Base-by-base conservation (phyloP, 2,888 invertebrate genomes). In the Meteorus cinctellus region DNA sequence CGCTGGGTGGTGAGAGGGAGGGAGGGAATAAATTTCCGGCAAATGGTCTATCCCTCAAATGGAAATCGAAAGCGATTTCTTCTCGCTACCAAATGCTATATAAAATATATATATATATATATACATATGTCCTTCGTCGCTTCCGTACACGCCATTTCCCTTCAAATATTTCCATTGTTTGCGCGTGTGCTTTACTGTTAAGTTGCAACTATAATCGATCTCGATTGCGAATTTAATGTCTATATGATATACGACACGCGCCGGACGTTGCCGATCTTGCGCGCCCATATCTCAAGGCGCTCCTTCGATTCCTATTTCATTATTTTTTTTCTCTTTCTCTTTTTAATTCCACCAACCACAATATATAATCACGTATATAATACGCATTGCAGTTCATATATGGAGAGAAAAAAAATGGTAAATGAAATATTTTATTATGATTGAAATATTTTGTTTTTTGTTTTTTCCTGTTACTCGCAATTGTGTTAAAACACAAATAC, bases 191-290 rank as follows among this genome's bases (percentile, higher is more conserved):
- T 55, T 55, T 59, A 34, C 41, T 45, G 27, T 34, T 59, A 41
- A 66, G 68, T 77, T 74, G 73, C 55, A 55, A 55, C 4, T 76
- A 76, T 77, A 79, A 77, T 79, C 74, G 77, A 77, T 76, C 65
- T 74, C 72, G 76, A 79, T 78, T 79, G 71, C 34, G 41, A 59
- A 63, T 67, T 59, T 68, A 70, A 74, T 74, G 71, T 73, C 68
- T 72, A 65, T 70, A 36, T 59, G 19, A 60, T 71, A 24, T 41
- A 36, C 31, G 55, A 31, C 55, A 55, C 55, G 55, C 19, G 55
- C 55, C 55, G 69, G 69, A 69, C 41, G 34, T 70, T 41, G 29
- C 59, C 36, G 59, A 60, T 60, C 29, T 29, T 62, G 62, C 60
- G 70, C 41, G n/a, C 4, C 27, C 27, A 68, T 60, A 8, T 60